Base-by-base conservation (phyloP, 1,140 invertebrate species). In the Anadara kagoshimensis region DNA sequence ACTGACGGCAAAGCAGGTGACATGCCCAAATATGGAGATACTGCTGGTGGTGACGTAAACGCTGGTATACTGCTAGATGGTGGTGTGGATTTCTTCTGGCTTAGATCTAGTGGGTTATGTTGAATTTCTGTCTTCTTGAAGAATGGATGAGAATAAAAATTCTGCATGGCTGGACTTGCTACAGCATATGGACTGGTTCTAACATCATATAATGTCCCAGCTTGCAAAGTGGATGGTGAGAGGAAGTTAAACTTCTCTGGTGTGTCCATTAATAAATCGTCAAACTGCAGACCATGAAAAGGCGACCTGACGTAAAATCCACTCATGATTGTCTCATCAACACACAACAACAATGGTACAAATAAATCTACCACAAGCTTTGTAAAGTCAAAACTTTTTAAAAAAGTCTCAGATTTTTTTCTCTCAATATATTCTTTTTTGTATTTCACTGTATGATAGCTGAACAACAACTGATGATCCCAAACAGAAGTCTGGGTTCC, bases 51-150 rank as follows among this genome's bases (percentile, higher is more conserved):
- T 24, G 67, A 53, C 41, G 67, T 53, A 41, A 69, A 59, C 5
- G 58, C 18, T 26, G 56, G 16, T 24, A 41, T 22, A 36, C 43
- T 41, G 54, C 36, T 59, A 1, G 49, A 20, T 16, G 26, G 22
- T 20, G 41, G n/a, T 20, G 61, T 62, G 20, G 51, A 45, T 24
- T 36, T 29, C 61, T 47, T 69, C 5, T 53, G 14, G 45, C 58
- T 69, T 5, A 69, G 43, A 36, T 69, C 67, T 7, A 69, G 26
- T 11, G 67, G 67, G 12, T 44, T 44, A 5, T 69, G 67, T 10
- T 53, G 58, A 16, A n/a, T n/a, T 18, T 59, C 57, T 14, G 57
- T 29, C 20, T 18, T 16, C 36, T 59, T 59, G 20, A 59, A 59
- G 8, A 41, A 29, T 16, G 57, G 43, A 16, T 59, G 57, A n/a